Base-by-base conservation (phyloP, 2,113 vertebrate genomes). In the Entosphenus tridentatus region DNA sequence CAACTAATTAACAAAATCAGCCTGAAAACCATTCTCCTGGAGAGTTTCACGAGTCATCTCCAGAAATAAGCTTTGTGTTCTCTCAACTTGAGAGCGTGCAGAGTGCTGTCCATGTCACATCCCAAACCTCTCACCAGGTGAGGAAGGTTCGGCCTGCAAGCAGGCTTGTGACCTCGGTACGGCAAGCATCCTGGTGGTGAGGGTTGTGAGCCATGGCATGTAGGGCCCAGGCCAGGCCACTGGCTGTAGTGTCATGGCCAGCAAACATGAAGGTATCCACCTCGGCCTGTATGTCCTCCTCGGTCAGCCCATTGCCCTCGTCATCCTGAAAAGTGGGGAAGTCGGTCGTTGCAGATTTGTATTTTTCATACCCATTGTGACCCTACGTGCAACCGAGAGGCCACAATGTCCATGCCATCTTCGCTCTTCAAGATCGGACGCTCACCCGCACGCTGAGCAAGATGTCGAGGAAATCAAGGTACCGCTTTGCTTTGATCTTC, bases 381-480 rank as follows among this genome's bases (percentile, higher is more conserved):
- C 21, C 21, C 21, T 21, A 21, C 21, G 21, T 21, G 21, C 21
- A 21, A 21, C 3, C 3, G 21, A 21, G 21, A 21, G 21, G 21
- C 21, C 21, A 21, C 21, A 21, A 21, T 21, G 21, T 21, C 21
- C 14, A 56, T n/a, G 11, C 12, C 16, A 56, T 69, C 18, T 56
- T 18, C 8, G 14, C 55, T 12, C 55, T 57, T 69, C 17, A 69
- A n/a, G 55, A 69, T 11, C 55, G 57, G 12, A 57, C 14, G 11
- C 84, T 76, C 78, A 95, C 87, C 77, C 74, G 82, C 69, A 85
- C 81, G 72, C 77, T 80, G 10, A 93, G 81, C 17, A 95, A 83
- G 67, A 95, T 88, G 73, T 95, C 88, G 72, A 95, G 74, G 72
- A 95, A 95, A 74, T 96, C 88, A 75, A 89, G 56, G 77, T 81